Percentiles rank a stretch among this genome's conserved stretches.
Evolutionary conservation across 2,113 vertebrate genomes (phyloP).

Genomic region (Brienomyrus brachyistius): DNA sequence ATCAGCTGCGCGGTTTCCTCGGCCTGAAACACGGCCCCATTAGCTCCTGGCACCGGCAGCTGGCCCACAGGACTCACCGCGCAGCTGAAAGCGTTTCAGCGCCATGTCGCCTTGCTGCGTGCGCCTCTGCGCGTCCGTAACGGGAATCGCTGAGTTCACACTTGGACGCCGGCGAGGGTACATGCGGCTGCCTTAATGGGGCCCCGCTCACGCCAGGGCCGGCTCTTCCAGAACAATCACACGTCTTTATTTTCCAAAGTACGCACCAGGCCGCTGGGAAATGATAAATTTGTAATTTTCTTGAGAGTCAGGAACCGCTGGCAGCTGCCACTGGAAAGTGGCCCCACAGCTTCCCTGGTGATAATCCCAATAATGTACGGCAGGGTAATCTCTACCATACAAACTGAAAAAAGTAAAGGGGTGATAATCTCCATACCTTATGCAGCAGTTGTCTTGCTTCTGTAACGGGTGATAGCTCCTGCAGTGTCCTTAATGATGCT

Average conservation of each 20-base stretch:
- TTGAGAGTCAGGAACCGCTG: background rate
- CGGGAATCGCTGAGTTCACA: conserved; percentile 2
- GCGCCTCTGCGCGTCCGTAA: background rate
- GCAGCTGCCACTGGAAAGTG: background rate
- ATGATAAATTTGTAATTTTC: conserved; percentile 7
- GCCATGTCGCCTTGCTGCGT: background rate
- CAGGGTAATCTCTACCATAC: background rate
- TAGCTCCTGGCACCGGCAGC: background rate
- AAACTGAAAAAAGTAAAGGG: background rate
- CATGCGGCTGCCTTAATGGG: background rate
- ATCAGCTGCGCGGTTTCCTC: background rate
- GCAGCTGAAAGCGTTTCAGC: background rate
- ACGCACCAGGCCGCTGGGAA: background rate
- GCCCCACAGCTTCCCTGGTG: background rate
- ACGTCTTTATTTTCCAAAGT: background rate
- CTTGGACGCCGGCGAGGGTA: background rate
- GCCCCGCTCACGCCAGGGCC: background rate
- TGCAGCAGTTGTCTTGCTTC: background rate
- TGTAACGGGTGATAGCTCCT: background rate
- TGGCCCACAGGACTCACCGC: background rate
- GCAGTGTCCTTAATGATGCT: background rate
- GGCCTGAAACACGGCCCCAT: background rate
- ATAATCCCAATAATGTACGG: background rate
- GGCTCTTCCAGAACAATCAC: background rate
- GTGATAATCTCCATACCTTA: background rate